Evolutionary conservation across 2,797 vertebrate genomes (phyloP).

Genomic region (Sternotherus odoratus): DNA sequence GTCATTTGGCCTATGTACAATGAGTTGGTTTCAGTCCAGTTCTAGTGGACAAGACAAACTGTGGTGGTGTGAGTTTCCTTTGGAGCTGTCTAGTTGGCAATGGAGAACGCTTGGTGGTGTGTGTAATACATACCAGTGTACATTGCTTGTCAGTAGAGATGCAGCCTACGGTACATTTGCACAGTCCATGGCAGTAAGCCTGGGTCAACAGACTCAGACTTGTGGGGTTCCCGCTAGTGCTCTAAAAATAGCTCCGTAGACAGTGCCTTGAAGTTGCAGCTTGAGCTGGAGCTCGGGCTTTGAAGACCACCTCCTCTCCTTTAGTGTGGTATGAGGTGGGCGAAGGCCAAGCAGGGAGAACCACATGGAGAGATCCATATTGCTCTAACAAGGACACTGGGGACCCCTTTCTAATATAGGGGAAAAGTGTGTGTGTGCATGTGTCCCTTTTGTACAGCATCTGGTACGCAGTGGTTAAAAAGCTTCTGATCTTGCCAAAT

Average conservation of each 20-base stretch:
- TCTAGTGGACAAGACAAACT: not conserved
- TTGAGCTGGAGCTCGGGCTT: too few species aligned
- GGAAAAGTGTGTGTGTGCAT: not conserved
- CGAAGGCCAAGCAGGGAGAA: not conserved
- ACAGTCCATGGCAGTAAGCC: too few species aligned
- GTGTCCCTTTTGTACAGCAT: not conserved
- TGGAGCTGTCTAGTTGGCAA: not conserved
- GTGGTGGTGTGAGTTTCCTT: not conserved
- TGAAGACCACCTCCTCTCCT: too few species aligned
- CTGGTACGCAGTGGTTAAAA: not conserved
- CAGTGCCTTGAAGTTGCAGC: too few species aligned
- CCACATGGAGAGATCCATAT: not conserved
- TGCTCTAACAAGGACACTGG: too few species aligned
- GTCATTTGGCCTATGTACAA: not conserved
- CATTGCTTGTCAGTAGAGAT: not conserved
- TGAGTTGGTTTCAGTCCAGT: not conserved
- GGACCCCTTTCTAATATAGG: not conserved
- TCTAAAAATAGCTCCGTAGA: too few species aligned
- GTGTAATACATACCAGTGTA: rapidly evolving
- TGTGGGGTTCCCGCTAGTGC: too few species aligned
- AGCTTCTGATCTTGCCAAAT: not conserved
- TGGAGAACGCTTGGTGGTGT: not conserved
- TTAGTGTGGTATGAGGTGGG: too few species aligned
- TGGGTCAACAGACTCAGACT: too few species aligned
- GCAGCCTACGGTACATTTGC: not conserved